These are phyloP conservation scores for Zoanthus sansibaricus DNA, from an alignment of 92 coral and sea anemone genomes.

Conservation along the genomic window DNA sequence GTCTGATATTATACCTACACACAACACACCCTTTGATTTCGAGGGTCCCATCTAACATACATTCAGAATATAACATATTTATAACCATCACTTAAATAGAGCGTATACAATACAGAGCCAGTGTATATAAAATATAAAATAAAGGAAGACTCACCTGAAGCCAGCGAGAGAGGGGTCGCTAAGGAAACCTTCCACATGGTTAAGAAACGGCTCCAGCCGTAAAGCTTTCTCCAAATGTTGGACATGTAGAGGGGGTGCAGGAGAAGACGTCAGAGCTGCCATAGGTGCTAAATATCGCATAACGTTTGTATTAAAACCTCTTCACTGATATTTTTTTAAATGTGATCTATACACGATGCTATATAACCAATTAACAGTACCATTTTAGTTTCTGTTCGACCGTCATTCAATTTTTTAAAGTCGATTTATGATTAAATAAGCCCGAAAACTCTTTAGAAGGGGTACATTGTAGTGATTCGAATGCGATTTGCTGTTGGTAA, in stretches of 20 bases:
- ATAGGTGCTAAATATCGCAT: slow-evolving; percentile 59
- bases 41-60: too few relatives aligned
- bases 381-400: neutral
- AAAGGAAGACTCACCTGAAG: slow-evolving; percentile 66
- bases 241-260: slow-evolving; percentile 96
- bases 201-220: slow-evolving; percentile 90
- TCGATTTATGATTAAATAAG: neutral
- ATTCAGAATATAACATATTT: too few relatives aligned
- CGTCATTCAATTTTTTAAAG: slow-evolving; percentile 22
- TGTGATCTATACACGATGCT: neutral
- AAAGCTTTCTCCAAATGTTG: slow-evolving; percentile 96
- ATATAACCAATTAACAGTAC: neutral
- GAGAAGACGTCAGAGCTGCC: slow-evolving; percentile 84
- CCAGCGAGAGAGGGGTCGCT: slow-evolving; percentile 75
- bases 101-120: too few relatives aligned
- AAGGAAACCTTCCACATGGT: slow-evolving; percentile 88
- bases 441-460: slow-evolving; percentile 23
- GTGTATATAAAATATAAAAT: neutral
- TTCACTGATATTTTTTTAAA: neutral
- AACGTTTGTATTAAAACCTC: neutral
- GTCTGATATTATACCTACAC: too few relatives aligned
- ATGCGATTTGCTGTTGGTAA: slow-evolving; percentile 3
- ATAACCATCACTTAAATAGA: too few relatives aligned
- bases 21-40: too few relatives aligned
- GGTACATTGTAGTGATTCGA: slow-evolving; percentile 14